A percentile compares a stretch with the other conserved stretches of the same genome.
phyloP scores from a whole-genome alignment of 2,797 vertebrate genomes.

The Lepilemur ruficaudatus region DNA sequence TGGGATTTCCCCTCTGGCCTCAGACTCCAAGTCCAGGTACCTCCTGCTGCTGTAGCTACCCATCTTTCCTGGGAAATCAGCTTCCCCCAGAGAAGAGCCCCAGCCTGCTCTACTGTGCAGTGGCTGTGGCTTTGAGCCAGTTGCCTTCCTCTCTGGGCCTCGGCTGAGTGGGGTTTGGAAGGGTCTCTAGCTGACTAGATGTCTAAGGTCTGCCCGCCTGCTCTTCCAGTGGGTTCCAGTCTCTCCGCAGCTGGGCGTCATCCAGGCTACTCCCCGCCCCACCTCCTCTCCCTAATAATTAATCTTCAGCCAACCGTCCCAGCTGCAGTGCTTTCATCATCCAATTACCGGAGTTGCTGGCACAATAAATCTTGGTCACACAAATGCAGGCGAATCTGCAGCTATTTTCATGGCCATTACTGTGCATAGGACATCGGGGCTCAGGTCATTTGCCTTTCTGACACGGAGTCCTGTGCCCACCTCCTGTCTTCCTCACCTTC shows the following conservation, averaged over 20 bases:
- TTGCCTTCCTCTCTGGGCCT: background rate
- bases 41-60: background rate
- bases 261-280: background rate
- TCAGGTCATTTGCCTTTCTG: slow-evolving; percentile 59
- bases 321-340: slow-evolving; percentile 67
- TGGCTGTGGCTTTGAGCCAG: background rate
- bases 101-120: background rate
- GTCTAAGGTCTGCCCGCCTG: background rate
- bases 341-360: slow-evolving; percentile 71
- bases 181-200: background rate
- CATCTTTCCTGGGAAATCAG: background rate
- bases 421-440: slow-evolving; percentile 68
- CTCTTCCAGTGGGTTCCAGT: background rate
- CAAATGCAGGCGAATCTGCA: slow-evolving; percentile 67
- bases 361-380: slow-evolving; percentile 75
- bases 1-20: background rate
- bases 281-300: slow-evolving; percentile 34
- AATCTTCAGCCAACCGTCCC: slow-evolving; percentile 59
- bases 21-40: background rate
- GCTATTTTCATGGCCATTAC: slow-evolving; percentile 73
- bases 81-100: background rate
- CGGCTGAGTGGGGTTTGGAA: background rate
- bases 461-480: background rate
- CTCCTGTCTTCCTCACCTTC: background rate
- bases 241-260: background rate